Evolutionary conservation across 2,888 invertebrate genomes (phyloP).

Genomic region (Melinaea marsaeus): DNA sequence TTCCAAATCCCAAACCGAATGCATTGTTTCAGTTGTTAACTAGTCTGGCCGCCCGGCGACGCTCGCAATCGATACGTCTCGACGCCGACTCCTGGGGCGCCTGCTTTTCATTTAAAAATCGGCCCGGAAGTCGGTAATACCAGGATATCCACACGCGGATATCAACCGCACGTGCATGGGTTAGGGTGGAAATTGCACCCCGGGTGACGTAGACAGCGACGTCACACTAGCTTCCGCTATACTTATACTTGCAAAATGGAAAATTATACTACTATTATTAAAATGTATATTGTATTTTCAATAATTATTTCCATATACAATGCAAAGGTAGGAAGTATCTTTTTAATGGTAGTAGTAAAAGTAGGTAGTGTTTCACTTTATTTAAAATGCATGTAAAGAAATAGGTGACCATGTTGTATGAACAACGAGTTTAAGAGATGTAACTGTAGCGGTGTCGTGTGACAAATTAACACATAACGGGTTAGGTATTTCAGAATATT

Average conservation of each 20-base stretch:
- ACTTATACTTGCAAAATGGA: too few relatives aligned
- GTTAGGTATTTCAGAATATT: not conserved
- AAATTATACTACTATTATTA: too few relatives aligned
- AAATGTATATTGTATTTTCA: too few relatives aligned
- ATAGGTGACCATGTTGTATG: not conserved
- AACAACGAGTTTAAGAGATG: slow-evolving; percentile 12
- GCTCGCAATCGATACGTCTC: slow-evolving; percentile 40
- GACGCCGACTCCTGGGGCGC: slow-evolving; percentile 34
- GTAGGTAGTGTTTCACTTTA: too few relatives aligned
- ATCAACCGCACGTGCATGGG: not conserved
- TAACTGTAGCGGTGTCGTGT: slow-evolving; percentile 10
- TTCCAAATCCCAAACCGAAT: not conserved
- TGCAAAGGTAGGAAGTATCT: too few relatives aligned
- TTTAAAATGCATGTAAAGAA: too few relatives aligned
- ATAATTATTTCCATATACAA: too few relatives aligned
- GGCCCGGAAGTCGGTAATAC: slow-evolving; percentile 28
- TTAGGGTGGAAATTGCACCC: slow-evolving; percentile 8
- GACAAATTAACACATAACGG: slow-evolving; percentile 18
- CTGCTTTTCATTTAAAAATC: slow-evolving; percentile 31
- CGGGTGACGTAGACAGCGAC: slow-evolving; percentile 10
- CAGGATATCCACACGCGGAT: slow-evolving; percentile 9
- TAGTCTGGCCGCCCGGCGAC: slow-evolving; percentile 33
- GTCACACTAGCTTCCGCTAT: not conserved
- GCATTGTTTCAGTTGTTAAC: slow-evolving; percentile 9
- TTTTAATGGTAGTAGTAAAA: too few relatives aligned